A percentile compares a stretch with the other conserved stretches of the same genome.
These are phyloP conservation scores for Tetramorium bicarinatum DNA, from an alignment of 2,888 invertebrate genomes.

Conservation along the genomic window DNA sequence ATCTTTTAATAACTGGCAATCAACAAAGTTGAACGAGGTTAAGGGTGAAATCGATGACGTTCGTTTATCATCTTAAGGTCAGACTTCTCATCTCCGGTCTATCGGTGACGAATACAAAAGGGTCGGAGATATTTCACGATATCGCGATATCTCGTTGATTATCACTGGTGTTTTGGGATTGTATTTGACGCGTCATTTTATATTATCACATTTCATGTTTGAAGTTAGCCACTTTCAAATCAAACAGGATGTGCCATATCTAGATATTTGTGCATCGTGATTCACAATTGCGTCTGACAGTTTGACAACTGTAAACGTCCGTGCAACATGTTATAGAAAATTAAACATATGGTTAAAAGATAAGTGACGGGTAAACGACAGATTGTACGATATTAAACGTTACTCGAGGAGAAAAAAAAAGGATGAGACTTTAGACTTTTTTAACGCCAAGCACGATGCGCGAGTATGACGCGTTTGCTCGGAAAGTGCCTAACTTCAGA, in stretches of 20 bases:
- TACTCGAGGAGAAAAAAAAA: not conserved
- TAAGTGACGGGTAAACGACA: not conserved
- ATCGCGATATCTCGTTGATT: not conserved
- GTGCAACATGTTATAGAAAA: not conserved
- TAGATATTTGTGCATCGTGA: not conserved
- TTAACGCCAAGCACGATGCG: not conserved
- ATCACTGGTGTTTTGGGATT: too few relatives aligned
- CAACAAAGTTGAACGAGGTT: not conserved
- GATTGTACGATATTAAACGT: not conserved
- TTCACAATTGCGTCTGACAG: slow-evolving; percentile 12
- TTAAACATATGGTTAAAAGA: slow-evolving; percentile 15
- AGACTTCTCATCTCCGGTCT: not conserved
- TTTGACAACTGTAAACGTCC: slow-evolving; percentile 9
- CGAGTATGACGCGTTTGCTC: not conserved
- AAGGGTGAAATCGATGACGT: not conserved
- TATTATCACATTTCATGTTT: not conserved
- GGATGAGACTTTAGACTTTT: not conserved
- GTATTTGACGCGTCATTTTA: not conserved
- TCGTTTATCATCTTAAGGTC: not conserved
- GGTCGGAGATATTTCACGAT: not conserved
- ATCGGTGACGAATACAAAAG: slow-evolving; percentile 1
- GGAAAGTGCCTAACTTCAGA: not conserved
- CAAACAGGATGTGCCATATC: not conserved
- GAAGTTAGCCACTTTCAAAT: not conserved
- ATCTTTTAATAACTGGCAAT: not conserved